Evolutionary conservation across 2,888 invertebrate species (phyloP), one percentile per base, ranked within the genome.

Genomic region (Hybos culiciformis): DNA sequence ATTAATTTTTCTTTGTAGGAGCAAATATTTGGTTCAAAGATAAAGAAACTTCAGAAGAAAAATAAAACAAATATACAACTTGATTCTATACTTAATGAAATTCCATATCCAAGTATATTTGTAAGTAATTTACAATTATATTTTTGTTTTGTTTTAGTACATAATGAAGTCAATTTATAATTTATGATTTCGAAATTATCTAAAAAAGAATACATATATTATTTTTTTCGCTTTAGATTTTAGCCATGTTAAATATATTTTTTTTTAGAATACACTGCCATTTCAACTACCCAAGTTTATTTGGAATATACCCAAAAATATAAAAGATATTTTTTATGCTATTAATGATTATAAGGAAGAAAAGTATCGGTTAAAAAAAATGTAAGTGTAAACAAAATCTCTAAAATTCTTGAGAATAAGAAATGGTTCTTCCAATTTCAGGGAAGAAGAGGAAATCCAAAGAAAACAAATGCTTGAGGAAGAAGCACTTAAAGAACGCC

Each of bases 211-310:
- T 24, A 24, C 24, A 8, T 24, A 24, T 11, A 24, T 11, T 24
- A 12, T 7, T 14, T 20, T 3, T 21, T 26, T 7, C 11, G 3
- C 23, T 37, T 24, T 9, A 17, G 17, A 29, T 29, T 12, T 14
- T 21, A 32, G 39, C n/a, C 26, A 12, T 33, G 11, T 37, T 12
- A 31, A 24, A 17, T 11, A 2, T 5, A 29, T 9, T 21, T 6
- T 32, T 15, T 44, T 46, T 21, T 39, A 72, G 57, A 79, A 90
- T 57, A 87, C 87, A 2, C 66, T 90, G 53, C 91, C 90, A 0
- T 79, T 85, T 58, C 90, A 90, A 72, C 77, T 88, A 56, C 83
- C 84, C 0, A 62, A 77, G 50, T 72, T 77, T 50, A 65, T 79
- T 23, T 80, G 80, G 75, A 70, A 73, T 60, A 60, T 81, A 43